Conservation (phyloP, 2,888 invertebrate genomes). For the Saturnia pavonia region DNA sequence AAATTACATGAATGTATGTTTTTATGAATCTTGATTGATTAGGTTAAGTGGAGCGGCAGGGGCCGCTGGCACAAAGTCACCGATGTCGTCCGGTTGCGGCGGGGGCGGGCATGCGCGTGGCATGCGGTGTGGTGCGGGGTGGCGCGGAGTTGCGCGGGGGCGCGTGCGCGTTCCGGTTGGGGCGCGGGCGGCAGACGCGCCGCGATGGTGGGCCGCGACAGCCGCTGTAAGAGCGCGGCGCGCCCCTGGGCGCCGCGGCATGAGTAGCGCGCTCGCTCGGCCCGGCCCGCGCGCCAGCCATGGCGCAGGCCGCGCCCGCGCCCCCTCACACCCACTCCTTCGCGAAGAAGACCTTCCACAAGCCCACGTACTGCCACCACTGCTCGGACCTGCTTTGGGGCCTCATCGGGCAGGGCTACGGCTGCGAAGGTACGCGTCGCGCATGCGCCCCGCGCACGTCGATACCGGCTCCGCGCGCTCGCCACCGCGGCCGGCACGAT, state of each 20-base stretch:
- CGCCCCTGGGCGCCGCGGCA: slow-evolving; percentile 82
- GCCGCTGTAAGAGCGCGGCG: slow-evolving; percentile 81
- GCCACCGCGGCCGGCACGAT: slow-evolving; percentile 59
- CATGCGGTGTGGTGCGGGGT: slow-evolving; percentile 33
- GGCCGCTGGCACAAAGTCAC: slow-evolving; percentile 40
- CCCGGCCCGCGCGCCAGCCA: slow-evolving; percentile 80
- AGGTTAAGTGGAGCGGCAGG: neutral
- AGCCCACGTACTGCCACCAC: slow-evolving; percentile 99
- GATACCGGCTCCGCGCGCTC: slow-evolving; percentile 65
- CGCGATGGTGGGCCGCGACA: slow-evolving; percentile 82
- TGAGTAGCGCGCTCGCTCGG: slow-evolving; percentile 79
- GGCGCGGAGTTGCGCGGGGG: slow-evolving; percentile 37
- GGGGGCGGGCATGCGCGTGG: slow-evolving; percentile 45
- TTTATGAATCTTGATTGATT: neutral
- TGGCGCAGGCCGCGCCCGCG: slow-evolving; percentile 83
- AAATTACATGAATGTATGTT: neutral
- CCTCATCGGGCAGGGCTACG: slow-evolving; percentile 99
- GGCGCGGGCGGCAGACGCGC: slow-evolving; percentile 76
- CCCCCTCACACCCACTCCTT: slow-evolving; percentile 94
- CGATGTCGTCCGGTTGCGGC: slow-evolving; percentile 29
- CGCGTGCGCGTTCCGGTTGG: slow-evolving; percentile 52
- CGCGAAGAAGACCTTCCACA: slow-evolving; percentile 99
- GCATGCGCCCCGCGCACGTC: slow-evolving; percentile 74
- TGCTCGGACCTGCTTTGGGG: slow-evolving; percentile 99
- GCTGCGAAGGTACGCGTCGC: slow-evolving; percentile 96